These are phyloP conservation scores for Mongoloraphidia duomilia DNA, from an alignment of 2,888 invertebrate genomes.

Conservation along the genomic window DNA sequence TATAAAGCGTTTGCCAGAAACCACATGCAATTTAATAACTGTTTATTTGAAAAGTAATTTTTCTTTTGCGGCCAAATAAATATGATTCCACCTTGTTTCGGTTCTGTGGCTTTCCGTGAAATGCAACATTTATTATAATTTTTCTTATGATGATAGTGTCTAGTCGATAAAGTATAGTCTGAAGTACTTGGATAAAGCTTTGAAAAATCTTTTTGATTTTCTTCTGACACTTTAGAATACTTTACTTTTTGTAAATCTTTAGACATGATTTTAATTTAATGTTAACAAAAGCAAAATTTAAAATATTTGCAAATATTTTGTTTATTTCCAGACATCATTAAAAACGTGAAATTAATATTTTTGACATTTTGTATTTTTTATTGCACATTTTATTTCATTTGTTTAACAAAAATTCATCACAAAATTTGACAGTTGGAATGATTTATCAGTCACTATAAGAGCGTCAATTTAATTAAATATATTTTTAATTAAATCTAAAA, in stretches of 20 bases:
- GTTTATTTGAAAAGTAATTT: conserved; percentile 15
- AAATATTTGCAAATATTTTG: neutral
- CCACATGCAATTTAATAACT: conserved; percentile 19
- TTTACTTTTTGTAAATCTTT: neutral
- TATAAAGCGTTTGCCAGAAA: conserved; percentile 22
- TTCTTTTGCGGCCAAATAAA: conserved; percentile 18
- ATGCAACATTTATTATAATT: neutral
- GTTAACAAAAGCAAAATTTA: neutral
- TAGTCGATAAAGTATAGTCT: too few relatives aligned
- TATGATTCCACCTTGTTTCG: conserved; percentile 16
- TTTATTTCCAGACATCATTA: neutral
- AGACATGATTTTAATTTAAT: neutral
- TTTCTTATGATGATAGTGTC: neutral
- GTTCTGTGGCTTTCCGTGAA: neutral
- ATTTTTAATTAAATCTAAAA: too few relatives aligned
- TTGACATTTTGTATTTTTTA: too few relatives aligned
- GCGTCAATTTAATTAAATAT: too few relatives aligned
- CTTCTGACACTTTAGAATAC: neutral
- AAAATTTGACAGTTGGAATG: too few relatives aligned
- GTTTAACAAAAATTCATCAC: too few relatives aligned
- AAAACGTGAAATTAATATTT: too few relatives aligned
- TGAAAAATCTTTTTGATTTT: too few relatives aligned
- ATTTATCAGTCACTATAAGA: too few relatives aligned
- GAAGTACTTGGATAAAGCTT: too few relatives aligned
- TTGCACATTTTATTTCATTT: too few relatives aligned